Evolutionary conservation across 2,888 invertebrate genomes (phyloP).

Genomic region (Alcis repandata): DNA sequence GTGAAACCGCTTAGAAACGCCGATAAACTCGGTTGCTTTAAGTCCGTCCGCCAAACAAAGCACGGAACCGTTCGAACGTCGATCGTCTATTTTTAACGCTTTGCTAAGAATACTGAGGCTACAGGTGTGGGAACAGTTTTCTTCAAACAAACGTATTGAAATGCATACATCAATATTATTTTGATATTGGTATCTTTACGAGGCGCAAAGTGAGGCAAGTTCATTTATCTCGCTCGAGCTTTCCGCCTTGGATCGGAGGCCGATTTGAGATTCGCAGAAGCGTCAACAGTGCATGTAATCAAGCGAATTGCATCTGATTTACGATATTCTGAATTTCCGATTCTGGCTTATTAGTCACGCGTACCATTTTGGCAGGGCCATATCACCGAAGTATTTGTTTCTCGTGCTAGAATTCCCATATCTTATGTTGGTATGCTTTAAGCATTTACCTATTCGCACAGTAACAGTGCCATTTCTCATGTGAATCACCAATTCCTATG

Average conservation of each 20-base stretch:
- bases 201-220: conserved; percentile 14
- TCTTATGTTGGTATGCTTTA: not conserved
- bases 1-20: conserved; percentile 33
- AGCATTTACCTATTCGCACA: not conserved
- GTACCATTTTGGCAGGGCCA: not conserved
- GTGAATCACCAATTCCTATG: conserved; percentile 1
- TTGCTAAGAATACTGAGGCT: conserved; percentile 26
- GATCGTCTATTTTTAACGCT: conserved; percentile 44
- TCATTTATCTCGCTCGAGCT: conserved; percentile 10
- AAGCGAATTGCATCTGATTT: conserved; percentile 38
- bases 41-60: conserved; percentile 37
- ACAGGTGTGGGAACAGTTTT: conserved; percentile 41
- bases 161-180: conserved; percentile 19
- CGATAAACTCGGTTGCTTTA: conserved; percentile 38
- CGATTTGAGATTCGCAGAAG: conserved; percentile 10
- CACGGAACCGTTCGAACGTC: conserved; percentile 32
- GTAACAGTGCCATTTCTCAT: not conserved
- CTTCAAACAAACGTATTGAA: conserved; percentile 16
- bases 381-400: not conserved
- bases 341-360: conserved; percentile 8
- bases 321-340: conserved; percentile 5
- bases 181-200: conserved; percentile 23
- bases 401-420: not conserved
- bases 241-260: conserved; percentile 41
- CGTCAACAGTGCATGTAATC: conserved; percentile 44